Conservation (phyloP, 2,797 vertebrate species). For the Chlorospingus semifuscus region DNA sequence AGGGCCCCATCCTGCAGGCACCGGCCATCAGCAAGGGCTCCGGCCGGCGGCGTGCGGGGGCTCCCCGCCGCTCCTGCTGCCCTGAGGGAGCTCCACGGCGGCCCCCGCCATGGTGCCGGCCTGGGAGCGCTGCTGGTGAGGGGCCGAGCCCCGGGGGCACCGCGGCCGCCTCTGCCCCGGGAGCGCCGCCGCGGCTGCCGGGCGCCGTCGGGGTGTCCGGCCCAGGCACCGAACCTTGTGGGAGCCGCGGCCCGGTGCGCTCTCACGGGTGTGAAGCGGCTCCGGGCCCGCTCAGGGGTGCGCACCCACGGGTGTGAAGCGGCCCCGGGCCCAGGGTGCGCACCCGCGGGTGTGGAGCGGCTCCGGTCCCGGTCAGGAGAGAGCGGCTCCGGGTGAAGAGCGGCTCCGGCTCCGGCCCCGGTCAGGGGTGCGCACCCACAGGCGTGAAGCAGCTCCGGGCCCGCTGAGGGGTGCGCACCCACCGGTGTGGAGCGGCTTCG, state of each 20-base stretch:
- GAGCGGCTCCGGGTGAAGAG: too few relatives aligned
- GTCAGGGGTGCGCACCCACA: too few relatives aligned
- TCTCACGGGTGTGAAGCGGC: background rate
- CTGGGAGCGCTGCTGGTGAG: background rate
- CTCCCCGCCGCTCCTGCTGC: background rate
- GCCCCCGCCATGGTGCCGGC: background rate
- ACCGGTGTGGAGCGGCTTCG: background rate
- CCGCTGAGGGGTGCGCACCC: too few relatives aligned
- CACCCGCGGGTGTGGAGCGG: background rate
- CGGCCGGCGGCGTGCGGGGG: background rate
- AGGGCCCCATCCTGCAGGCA: conserved; percentile 32
- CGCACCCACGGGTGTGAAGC: background rate
- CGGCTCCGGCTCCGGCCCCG: too few relatives aligned
- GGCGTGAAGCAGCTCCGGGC: too few relatives aligned
- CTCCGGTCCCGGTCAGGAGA: too few relatives aligned
- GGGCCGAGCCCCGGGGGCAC: background rate
- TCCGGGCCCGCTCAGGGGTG: background rate
- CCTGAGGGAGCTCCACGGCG: accelerated
- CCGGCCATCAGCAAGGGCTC: conserved; percentile 5
- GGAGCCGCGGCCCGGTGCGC: background rate
- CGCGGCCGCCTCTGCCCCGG: background rate
- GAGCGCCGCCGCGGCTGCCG: background rate
- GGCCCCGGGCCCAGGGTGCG: background rate
- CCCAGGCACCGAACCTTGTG: background rate
- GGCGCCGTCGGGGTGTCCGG: background rate